Conservation (phyloP, 2,113 vertebrate genomes). For the Plecturocebus donacophilus region DNA sequence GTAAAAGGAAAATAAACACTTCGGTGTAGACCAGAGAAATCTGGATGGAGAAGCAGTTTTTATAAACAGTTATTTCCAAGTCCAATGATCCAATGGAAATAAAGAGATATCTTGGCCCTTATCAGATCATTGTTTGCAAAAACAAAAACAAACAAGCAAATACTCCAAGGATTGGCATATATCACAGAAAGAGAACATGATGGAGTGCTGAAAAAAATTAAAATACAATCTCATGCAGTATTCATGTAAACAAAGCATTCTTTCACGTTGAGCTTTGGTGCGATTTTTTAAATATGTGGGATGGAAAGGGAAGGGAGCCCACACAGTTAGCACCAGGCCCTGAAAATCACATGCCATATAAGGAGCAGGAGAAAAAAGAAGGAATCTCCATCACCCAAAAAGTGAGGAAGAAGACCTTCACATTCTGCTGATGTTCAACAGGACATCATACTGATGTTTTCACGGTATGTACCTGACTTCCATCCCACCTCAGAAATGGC, state of each 20-base stretch:
- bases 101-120: neutral
- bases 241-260: neutral
- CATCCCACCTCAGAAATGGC: neutral
- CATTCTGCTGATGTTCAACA: neutral
- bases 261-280: neutral
- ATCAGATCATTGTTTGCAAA: neutral
- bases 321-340: neutral
- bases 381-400: neutral
- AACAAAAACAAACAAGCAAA: neutral
- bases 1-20: neutral
- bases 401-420: neutral
- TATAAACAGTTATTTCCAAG: neutral
- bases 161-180: conserved; percentile 32
- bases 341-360: neutral
- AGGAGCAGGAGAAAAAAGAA: conserved; percentile 28
- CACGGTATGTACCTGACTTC: neutral
- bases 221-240: neutral
- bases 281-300: neutral
- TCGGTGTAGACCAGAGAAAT: neutral
- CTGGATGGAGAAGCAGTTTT: neutral
- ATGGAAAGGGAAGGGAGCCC: neutral
- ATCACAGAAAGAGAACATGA: conserved; percentile 26
- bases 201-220: neutral
- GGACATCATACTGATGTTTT: neutral
- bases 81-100: neutral